A percentile compares a stretch with the other conserved stretches of the same genome.
Conservation (phyloP, 2,113 vertebrate genomes). For the Rafetus swinhoei region DNA sequence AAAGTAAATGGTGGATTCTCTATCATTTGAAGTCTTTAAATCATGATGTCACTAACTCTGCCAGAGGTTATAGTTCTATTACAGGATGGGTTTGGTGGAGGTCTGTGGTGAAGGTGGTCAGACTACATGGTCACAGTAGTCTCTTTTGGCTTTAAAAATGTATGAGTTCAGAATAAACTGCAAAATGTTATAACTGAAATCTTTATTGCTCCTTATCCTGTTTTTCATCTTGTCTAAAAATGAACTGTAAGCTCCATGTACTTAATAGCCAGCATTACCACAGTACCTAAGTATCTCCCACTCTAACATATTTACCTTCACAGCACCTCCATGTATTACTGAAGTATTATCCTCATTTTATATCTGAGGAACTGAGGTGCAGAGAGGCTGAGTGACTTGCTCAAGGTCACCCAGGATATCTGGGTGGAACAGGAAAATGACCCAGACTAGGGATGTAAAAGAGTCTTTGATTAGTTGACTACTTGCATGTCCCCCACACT, state of each 20-base stretch:
- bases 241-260: neutral
- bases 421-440: neutral
- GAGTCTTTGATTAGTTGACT: too few species aligned
- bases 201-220: neutral
- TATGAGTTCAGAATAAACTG: neutral
- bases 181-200: neutral
- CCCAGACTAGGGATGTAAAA: neutral
- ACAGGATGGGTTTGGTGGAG: neutral
- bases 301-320: neutral
- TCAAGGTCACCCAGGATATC: neutral
- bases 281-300: neutral
- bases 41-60: neutral
- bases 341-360: neutral
- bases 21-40: neutral
- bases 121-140: neutral
- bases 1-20: neutral
- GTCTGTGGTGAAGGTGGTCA: neutral
- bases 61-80: neutral
- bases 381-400: neutral
- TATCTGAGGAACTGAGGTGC: neutral
- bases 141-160: neutral
- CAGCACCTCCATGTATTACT: neutral
- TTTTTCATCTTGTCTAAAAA: neutral
- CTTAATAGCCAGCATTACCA: neutral
- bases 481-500: too few species aligned